Evolutionary conservation across 2,888 invertebrate genomes (phyloP), one percentile per base, ranked within the genome.

Genomic region (Netelia fuscicornis): DNA sequence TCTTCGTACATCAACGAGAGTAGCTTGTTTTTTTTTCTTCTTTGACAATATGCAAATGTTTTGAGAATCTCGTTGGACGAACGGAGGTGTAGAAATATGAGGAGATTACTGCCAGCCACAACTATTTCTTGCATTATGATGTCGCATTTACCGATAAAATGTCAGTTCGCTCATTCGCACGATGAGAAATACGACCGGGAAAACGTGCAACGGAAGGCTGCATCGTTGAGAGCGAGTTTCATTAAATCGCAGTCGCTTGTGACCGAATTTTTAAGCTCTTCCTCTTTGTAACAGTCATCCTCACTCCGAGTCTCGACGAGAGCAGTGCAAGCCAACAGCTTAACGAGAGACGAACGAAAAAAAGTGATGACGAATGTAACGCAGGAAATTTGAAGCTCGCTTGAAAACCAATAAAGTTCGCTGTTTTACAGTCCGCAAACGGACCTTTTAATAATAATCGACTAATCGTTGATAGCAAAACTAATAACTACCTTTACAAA

Each of bases 211-310:
- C 17, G 67, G 48, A 71, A 42, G 42, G 25, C 30, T n/a, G 70
- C 48, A 62, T 17, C 68, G 54, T 42, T n/a, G 62, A 68, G 62
- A 74, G 70, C 56, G 74, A 90, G 88, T 91, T 91, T 89, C 88
- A 90, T 91, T 90, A 90, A 91, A 91, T 90, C 90, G 89, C 85
- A 87, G 86, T 87, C 84, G 83, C 86, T 88, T 71, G 58, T 80
- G 89, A 88, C 88, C 87, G 88, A 90, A 85, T 90, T 89, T 91
- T 90, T 90, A 87, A 90, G 87, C 89, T 89, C 82, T 65, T 48
- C 67, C 70, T 67, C 42, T 76, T 20, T 62, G 23, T 62, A 42
- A 70, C 48, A 11, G 70, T 80, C 52, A 30, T 65, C n/a, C 62
- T 60, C 70, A 37, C 23, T 37, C 44, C 56, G 30, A 17, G 67